Base-by-base conservation (phyloP, 2,888 invertebrate species). In the Polydesmus complanatus region DNA sequence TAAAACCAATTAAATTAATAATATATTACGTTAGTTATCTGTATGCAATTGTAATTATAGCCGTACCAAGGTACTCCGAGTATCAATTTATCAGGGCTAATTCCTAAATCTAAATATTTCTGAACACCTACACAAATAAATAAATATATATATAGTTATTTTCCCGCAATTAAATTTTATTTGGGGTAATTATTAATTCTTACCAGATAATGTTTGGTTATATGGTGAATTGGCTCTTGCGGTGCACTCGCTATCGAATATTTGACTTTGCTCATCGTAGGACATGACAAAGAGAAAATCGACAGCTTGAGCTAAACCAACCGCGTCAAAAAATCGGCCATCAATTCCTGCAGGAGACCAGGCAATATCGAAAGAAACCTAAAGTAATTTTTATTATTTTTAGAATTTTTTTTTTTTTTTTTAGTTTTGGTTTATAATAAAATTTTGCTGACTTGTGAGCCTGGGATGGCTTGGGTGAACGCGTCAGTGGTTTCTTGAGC, bases 1-100 rank as follows among this genome's bases (percentile, higher is more conserved):
- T 52, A 21, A 22, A 21, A 51, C 22, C 51, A 14, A 8, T n/a
- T 8, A 51, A 22, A 8, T 51, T 8, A n/a, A 8, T 19, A 51
- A 21, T n/a, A n/a, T n/a, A n/a, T 48, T 57, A 65, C 67, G 61
- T 62, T 25, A 3, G 60, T 62, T 19, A 67, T 49, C 14, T 54
- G 55, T 27, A 68, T 50, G 63, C 75, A 75, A 2, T 66, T 66
- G 63, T 75, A 75, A 59, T 69, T 63, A 65, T 75, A 74, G 2
- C 75, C 75, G 65, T 74, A 75, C 75, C 74, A 75, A 1, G 75
- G 74, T 8, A 74, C 67, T 19, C 74, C 75, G 2, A 75, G 66
- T 2, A 75, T 70, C 62, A 75, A 61, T 55, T 71, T 71, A 25
- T 67, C 58, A 1, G 68, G 48, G n/a, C 68, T 62, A 23, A 74